These are phyloP conservation scores for Nothoprocta pentlandii DNA, from an alignment of 2,113 vertebrate genomes.

Conservation along the genomic window DNA sequence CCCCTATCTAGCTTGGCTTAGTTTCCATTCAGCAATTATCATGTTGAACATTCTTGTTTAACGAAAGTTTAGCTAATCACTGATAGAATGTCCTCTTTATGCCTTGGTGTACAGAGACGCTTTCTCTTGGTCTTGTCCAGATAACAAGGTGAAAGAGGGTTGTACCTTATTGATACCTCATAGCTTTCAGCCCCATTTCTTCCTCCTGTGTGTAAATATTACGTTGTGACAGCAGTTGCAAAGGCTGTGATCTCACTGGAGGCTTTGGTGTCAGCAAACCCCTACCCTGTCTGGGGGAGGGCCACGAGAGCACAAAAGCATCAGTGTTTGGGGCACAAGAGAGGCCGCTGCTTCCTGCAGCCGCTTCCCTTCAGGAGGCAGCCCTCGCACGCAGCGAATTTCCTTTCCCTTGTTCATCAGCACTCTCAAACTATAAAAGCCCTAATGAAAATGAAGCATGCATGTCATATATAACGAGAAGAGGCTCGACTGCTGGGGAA, in stretches of 20 bases:
- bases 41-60: neutral
- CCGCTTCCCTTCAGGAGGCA: neutral
- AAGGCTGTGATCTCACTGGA: neutral
- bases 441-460: constrained; percentile 42
- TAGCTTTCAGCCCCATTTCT: neutral
- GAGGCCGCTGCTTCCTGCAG: neutral
- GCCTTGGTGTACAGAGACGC: neutral
- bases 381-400: neutral
- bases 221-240: neutral
- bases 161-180: neutral
- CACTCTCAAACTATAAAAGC: neutral
- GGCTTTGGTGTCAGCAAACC: neutral
- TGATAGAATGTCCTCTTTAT: neutral
- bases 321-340: neutral
- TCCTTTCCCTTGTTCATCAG: neutral
- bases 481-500: neutral
- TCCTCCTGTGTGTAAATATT: neutral
- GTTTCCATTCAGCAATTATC: neutral
- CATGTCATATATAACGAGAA: neutral
- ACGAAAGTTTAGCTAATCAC: neutral
- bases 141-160: neutral
- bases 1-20: neutral
- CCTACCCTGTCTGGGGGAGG: neutral
- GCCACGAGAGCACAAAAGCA: neutral
- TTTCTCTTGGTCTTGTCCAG: neutral